A percentile compares a stretch with the other conserved stretches of the same genome.
These are phyloP conservation scores for Dendrocincla fuliginosa DNA, from an alignment of 2,797 vertebrate species.

Conservation along the genomic window DNA sequence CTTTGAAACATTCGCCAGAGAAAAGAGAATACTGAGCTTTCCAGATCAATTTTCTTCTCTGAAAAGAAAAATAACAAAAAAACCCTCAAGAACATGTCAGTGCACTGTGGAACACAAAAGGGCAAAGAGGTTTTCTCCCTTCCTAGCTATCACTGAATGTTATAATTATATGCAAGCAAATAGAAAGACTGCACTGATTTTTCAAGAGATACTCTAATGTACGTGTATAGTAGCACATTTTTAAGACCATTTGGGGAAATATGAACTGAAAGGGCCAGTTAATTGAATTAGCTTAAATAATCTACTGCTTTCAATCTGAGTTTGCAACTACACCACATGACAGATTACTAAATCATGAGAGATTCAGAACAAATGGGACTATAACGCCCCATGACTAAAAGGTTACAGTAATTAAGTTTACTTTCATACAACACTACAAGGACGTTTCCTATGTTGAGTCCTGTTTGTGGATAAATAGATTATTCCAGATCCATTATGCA, in stretches of 20 bases:
- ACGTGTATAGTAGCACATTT: slow-evolving; percentile 32
- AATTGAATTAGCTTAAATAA: slow-evolving; percentile 32
- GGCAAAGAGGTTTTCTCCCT: background rate
- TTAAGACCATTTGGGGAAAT: slow-evolving; percentile 4
- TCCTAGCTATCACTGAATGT: background rate
- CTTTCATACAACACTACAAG: background rate
- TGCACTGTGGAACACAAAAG: background rate
- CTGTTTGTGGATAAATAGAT: background rate
- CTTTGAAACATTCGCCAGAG: background rate
- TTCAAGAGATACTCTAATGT: background rate
- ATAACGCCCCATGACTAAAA: background rate
- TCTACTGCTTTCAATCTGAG: background rate
- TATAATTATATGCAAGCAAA: background rate
- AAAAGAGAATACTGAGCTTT: background rate
- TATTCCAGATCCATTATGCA: slow-evolving; percentile 6
- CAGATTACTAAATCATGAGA: background rate
- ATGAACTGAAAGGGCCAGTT: slow-evolving; percentile 20
- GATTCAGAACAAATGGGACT: background rate
- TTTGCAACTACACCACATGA: background rate
- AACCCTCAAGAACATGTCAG: background rate
- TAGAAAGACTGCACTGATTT: background rate
- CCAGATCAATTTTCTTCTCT: background rate
- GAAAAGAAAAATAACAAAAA: background rate
- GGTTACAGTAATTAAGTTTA: slow-evolving; percentile 21
- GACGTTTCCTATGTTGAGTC: background rate